phyloP scores from a whole-genome alignment of 2,888 invertebrate genomes.

The Diarsia brunnea region DNA sequence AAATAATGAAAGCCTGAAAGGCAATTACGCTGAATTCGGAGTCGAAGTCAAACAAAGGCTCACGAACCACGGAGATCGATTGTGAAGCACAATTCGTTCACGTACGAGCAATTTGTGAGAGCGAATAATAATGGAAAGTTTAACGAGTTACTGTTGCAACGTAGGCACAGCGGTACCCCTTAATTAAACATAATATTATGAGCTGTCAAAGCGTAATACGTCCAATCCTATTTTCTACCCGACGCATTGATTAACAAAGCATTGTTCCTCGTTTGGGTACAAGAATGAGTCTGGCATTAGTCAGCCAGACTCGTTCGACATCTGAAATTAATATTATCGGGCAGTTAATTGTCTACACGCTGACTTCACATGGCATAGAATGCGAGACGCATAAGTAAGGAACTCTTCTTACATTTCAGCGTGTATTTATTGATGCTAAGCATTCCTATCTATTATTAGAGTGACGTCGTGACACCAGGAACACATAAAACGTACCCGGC shows the following conservation, averaged over 20 bases:
- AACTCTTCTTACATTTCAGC: constrained; percentile 80
- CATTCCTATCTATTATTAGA: constrained; percentile 90
- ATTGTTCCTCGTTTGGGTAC: constrained; percentile 77
- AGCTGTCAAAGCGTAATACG: constrained; percentile 78
- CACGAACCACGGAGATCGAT: constrained; percentile 87
- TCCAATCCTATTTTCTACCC: constrained; percentile 73
- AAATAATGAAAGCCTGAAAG: constrained; percentile 91
- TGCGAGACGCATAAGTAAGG: constrained; percentile 78
- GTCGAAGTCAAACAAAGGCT: constrained; percentile 90
- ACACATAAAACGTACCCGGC: constrained; percentile 87
- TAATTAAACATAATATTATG: constrained; percentile 87
- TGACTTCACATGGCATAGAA: constrained; percentile 74
- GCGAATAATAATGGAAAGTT: constrained; percentile 89
- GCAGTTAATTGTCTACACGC: constrained; percentile 72
- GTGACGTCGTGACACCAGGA: constrained; percentile 89
- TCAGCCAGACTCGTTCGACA: constrained; percentile 70
- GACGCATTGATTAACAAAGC: constrained; percentile 72
- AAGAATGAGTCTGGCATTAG: constrained; percentile 71
- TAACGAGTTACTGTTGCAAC: constrained; percentile 85
- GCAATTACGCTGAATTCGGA: constrained; percentile 90
- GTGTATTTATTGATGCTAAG: constrained; percentile 84
- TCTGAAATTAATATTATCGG: constrained; percentile 74
- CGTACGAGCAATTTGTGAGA: constrained; percentile 89
- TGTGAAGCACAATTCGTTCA: constrained; percentile 88
- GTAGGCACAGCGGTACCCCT: constrained; percentile 76